phyloP scores from a whole-genome alignment of 2,797 vertebrate species.

The Sebastes kiyomatsui region DNA sequence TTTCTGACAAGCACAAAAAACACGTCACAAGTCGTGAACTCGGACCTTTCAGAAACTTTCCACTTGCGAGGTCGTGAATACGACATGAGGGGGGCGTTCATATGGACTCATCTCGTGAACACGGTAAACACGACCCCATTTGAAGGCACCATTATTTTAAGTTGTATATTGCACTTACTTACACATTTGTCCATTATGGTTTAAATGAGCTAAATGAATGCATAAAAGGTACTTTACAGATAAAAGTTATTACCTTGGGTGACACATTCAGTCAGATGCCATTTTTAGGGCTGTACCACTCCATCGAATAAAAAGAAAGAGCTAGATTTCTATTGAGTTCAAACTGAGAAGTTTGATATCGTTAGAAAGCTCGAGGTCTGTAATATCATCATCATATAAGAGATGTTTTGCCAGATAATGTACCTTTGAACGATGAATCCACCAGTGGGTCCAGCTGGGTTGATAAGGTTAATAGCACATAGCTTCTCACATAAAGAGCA shows the following conservation, averaged over 20 bases:
- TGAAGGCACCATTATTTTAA: too few species aligned
- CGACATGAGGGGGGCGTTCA: too few species aligned
- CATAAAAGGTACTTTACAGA: neutral
- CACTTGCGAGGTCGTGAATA: too few species aligned
- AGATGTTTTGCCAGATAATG: neutral
- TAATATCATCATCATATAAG: too few species aligned
- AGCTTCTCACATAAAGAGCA: neutral
- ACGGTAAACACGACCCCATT: too few species aligned
- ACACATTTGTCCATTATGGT: neutral
- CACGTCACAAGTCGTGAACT: too few species aligned
- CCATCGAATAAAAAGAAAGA: neutral
- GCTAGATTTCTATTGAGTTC: neutral
- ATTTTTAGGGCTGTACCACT: neutral
- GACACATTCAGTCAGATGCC: neutral
- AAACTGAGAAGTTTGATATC: neutral
- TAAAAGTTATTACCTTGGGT: neutral
- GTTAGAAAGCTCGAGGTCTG: neutral
- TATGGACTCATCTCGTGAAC: accelerated
- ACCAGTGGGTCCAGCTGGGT: neutral
- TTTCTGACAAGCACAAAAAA: accelerated
- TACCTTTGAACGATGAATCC: neutral
- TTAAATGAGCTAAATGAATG: neutral
- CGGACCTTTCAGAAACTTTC: too few species aligned
- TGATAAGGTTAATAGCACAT: neutral
- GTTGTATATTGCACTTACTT: neutral